These are phyloP conservation scores for Micrasema minimum DNA, from an alignment of 1,140 invertebrate species.

Conservation along the genomic window DNA sequence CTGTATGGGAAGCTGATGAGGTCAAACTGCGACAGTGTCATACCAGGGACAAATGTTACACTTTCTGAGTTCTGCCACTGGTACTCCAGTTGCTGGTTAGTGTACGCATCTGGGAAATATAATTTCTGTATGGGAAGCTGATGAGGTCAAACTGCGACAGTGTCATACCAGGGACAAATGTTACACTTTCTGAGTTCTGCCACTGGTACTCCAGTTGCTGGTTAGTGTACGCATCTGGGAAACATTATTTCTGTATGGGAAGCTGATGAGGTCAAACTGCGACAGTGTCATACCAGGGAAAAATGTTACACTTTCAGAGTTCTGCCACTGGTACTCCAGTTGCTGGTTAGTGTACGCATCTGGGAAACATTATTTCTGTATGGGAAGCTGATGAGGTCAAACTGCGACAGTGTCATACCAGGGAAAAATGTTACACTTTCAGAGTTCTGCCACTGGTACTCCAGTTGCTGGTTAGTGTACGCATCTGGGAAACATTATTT, in stretches of 20 bases:
- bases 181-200: constrained; percentile 85
- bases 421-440: constrained; percentile 86
- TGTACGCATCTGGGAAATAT: constrained; percentile 81
- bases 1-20: constrained; percentile 86
- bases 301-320: constrained; percentile 84
- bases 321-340: constrained; percentile 91
- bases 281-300: constrained; percentile 90
- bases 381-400: constrained; percentile 88
- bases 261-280: constrained; percentile 91
- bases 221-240: constrained; percentile 82
- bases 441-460: constrained; percentile 92
- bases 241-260: constrained; percentile 83
- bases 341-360: constrained; percentile 84
- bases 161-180: constrained; percentile 89
- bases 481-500: constrained; percentile 78
- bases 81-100: constrained; percentile 87
- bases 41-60: constrained; percentile 87
- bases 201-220: constrained; percentile 91
- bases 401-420: constrained; percentile 92
- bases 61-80: constrained; percentile 88
- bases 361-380: constrained; percentile 82
- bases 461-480: constrained; percentile 87
- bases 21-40: constrained; percentile 93
- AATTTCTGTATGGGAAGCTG: constrained; percentile 83
- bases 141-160: constrained; percentile 93